Evolutionary conservation across 2,797 vertebrate genomes (phyloP), one percentile per base, ranked within the genome.

Genomic region (Orestias chungarensis): DNA sequence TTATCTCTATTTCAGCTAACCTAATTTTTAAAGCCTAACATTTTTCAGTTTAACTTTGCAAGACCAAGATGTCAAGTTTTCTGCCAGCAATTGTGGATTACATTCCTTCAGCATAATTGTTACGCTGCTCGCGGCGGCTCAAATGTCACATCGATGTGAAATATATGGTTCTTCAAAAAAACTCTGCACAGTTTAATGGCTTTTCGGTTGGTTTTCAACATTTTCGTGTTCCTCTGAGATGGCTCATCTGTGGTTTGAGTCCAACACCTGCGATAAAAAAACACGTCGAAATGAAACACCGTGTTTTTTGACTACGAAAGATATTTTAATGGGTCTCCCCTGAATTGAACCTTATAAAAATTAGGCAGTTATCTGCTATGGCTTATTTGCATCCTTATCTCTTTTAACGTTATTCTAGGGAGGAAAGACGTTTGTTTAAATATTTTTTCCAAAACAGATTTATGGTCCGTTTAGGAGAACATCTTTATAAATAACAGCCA

Each of bases 231-330:
- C 35, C 68, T 54, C 44, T 74, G 47, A 67, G 33, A 64, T 73
- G 52, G 73, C 35, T 76, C 50, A 72, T 46, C 23, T 76, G 70
- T 68, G 64, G 67, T 68, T 61, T 68, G 57, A 68, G 33, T 66
- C 43, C 12, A 10, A 38, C 12, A 66, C 31, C 18, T 29, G 46
- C 12, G n/a, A 23, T 43, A 33, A 43, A 1, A n/a, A 44, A 61
- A n/a, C 10, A 4, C 4, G 52, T 40, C 33, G 46, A 68, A 64
- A 59, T 74, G 2, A 55, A 33, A 44, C 4, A 27, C n/a, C 14
- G 23, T 40, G 5, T n/a, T 38, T 59, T 59, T 59, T 59, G 14
- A 23, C 35, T 38, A 5, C 14, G 6, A 40, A 61, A 61, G 20
- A 23, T 12, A 40, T 9, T 40, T 14, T 10, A 6, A 14, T 12